Base-by-base conservation (phyloP, 2,113 vertebrate species). In the Columba livia region DNA sequence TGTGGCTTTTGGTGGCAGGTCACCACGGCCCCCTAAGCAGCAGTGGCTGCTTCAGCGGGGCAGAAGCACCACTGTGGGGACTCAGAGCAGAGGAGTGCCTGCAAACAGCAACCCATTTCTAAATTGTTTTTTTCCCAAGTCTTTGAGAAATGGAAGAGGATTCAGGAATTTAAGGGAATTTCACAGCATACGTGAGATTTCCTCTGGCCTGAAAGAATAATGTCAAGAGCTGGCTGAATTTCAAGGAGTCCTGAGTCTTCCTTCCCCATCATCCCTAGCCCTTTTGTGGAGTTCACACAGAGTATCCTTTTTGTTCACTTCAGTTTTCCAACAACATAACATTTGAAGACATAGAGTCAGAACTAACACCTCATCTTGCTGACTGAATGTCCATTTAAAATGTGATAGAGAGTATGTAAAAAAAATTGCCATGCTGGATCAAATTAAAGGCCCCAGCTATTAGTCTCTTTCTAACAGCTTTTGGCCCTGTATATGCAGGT, bases 391-490 rank as follows among this genome's bases (percentile, higher is more conserved):
- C 20, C 23, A 60, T 47, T 24, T 80, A 6, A 61, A 56, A 34
- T 38, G 29, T 18, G 25, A 58, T 48, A 10, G 56, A 87, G 38
- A 66, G 11, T 38, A 24, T 5, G 32, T 54, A 50, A 86, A 69
- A 86, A 69, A 86, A 48, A 84, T 47, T 14, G 23, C 57, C 57
- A 16, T 51, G 21, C 16, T 91, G 51, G 36, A 93, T 57, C 66
- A 88, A 94, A 88, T 0, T 2, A 83, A 91, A 69, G 15, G 25
- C 17, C 25, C 32, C n/a, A 66, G 15, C 29, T 58, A 18, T 58
- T 65, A 38, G 6, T 77, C 20, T 93, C 58, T 44, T 88, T 79
- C 82, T 57, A 77, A 80, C 19, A 77, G 11, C 54, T 93, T 88
- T 87, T 80, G 31, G 17, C 60, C 32, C 44, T 57, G 15, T 60